Base-by-base conservation (phyloP, 2,113 vertebrate genomes). In the Lophochroa leadbeateri region DNA sequence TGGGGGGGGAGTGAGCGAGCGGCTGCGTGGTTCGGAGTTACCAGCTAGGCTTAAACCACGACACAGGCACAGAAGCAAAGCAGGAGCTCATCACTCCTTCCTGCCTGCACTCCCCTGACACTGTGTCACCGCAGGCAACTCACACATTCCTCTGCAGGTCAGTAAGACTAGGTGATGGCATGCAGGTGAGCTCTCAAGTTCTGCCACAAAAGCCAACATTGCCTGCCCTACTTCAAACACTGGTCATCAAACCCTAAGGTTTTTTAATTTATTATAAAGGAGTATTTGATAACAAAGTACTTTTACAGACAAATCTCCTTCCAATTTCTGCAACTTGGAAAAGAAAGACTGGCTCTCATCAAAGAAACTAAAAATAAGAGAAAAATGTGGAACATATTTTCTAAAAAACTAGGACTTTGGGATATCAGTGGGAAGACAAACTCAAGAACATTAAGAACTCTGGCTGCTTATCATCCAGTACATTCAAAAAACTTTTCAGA, bases 61-160 rank as follows among this genome's bases (percentile, higher is more conserved):
- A n/a, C n/a, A n/a, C 65, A 88, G 35, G 17, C 16, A 61, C 37
- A 47, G 23, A 2, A 85, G 35, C 23, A 39, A 70, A 81, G 58
- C 69, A 69, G 69, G 7, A 71, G 35, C 27, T 29, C 29, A 35
- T 33, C 46, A 82, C 7, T 17, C 29, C 18, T 33, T 21, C 7
- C 15, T 46, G 25, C n/a, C 47, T 4, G 11, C 9, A 6, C 17
- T 61, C 4, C 28, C 4, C 28, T 60, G 78, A 49, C 46, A 53
- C 19, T 0, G 0, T 18, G 24, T 28, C 55, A 33, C 29, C 0
- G 0, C 16, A 16, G 12, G 53, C 13, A 1, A 53, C n/a, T 57
- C 10, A 1, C 28, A 5, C 0, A 0, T 44, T 61, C 49, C 49
- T 43, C 81, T 46, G 17, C 60, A 64, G 31, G 21, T 60, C 75